Evolutionary conservation across 2,113 vertebrate species (phyloP), one percentile per base, ranked within the genome.

Genomic region (Oncorhynchus nerka): DNA sequence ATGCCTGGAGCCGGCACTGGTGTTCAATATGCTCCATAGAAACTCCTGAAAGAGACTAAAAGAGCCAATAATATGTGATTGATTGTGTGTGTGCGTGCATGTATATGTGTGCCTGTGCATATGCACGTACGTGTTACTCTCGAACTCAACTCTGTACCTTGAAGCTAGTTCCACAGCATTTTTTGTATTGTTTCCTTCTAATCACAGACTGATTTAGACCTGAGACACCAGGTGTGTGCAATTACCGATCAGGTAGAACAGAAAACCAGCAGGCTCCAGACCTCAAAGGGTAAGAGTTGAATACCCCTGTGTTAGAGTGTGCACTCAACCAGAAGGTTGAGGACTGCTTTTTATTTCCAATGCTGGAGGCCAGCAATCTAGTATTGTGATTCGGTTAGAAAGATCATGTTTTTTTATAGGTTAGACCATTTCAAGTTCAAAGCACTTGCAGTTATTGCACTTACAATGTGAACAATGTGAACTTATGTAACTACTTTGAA

Each of bases 291-390:
- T 45, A 9, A 45, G 39, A 2, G 39, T 45, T 45, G 39, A 45
- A 9, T 45, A 45, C 39, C 39, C 8, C 13, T 30, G 62, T 66
- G 68, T 13, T n/a, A 13, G 57, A 32, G 55, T 8, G 39, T 28
- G 5, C 79, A 76, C 82, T 67, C 2, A 79, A 70, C 77, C 75
- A 77, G 81, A 79, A 3, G 71, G 59, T 85, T 68, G 81, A 75
- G 83, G 68, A 28, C 71, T 80, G 73, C 39, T 80, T 83, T 73
- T 78, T 68, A 81, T 67, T 78, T 59, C 51, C 16, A 55, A 19
- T 19, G 59, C 59, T 62, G 7, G 19, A 68, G 59, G 70, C 22
- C 73, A 70, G 74, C 34, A 82, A 65, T 79, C 24, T 61, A 79
- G 59, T 65, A 22, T 24, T 24, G 5, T 82, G 74, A 82, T 75